Base-by-base conservation (phyloP, 2,797 vertebrate species). In the Tauraco hartlaubi region DNA sequence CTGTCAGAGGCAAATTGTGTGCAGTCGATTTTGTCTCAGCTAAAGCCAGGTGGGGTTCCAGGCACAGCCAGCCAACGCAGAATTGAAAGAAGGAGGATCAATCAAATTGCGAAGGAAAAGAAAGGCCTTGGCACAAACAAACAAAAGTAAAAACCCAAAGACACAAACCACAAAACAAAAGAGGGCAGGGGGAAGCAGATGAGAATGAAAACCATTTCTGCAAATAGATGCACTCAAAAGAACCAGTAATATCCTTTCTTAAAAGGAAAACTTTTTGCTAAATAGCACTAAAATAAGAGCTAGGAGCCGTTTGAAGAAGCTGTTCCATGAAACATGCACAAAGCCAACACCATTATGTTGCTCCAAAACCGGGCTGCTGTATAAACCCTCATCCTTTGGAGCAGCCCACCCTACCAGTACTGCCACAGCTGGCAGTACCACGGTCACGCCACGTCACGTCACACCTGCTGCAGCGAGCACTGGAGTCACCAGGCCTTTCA, bases 1-100 rank as follows among this genome's bases (percentile, higher is more conserved):
- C 96, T 96, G 96, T 97, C 96, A 97, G 96, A 96, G 82, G 88
- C 95, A 97, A 97, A 96, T 93, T 96, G 90, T 73, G 84, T 88
- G 96, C 91, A 94, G 94, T 96, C 80, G 74, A 97, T 97, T 97
- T 95, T 95, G 96, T 92, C 95, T 95, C 93, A 91, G 94, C 90
- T 94, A 86, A 90, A 90, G 80, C 96, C 72, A 96, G 86, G 94
- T 35, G 0, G 96, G 95, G 96, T 95, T 97, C 96, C 95, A 95
- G 20, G 87, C 5, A 68, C 90, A 96, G 94, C 55, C 95, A 93
- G 94, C 93, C 90, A 96, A 95, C 66, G 86, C 8, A 12, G 86
- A 95, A 96, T 67, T 94, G 89, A 93, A 96, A 78, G 82, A 44
- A 92, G 76, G 22, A 90, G 61, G 96, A 97, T 97, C 96, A 96